Evolutionary conservation across 2,888 invertebrate species (phyloP).

Genomic region (Monochamus alternatus): DNA sequence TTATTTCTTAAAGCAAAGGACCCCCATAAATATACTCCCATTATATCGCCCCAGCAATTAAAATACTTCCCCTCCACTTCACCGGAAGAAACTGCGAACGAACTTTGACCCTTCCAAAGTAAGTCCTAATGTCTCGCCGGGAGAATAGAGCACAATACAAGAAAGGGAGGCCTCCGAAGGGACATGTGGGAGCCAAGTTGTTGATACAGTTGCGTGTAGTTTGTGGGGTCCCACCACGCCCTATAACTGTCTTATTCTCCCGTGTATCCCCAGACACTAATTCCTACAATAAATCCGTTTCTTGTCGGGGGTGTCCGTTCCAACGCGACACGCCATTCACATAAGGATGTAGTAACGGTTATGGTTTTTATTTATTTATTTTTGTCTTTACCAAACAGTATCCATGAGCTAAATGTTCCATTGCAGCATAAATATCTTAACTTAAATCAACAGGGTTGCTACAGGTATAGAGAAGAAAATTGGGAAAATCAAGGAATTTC

Average conservation of each 20-base stretch:
- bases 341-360: too few species aligned
- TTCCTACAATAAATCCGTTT: slow-evolving; percentile 36
- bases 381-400: too few species aligned
- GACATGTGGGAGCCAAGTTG: slow-evolving; percentile 27
- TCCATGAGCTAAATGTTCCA: too few species aligned
- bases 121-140: not conserved
- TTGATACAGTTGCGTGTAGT: slow-evolving; percentile 36
- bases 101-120: not conserved
- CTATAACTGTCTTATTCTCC: slow-evolving; percentile 34
- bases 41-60: too few species aligned
- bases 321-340: not conserved
- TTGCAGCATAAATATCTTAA: too few species aligned
- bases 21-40: too few species aligned
- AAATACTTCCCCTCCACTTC: too few species aligned
- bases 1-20: too few species aligned
- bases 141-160: not conserved
- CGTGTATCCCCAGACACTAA: slow-evolving; percentile 34
- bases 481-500: too few species aligned
- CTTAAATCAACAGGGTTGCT: too few species aligned
- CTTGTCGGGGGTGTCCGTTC: slow-evolving; percentile 27
- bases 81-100: not conserved
- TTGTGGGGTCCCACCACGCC: slow-evolving; percentile 28
- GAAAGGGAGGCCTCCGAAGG: slow-evolving; percentile 16
- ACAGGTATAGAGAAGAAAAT: too few species aligned
- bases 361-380: too few species aligned